Evolutionary conservation across 2,113 vertebrate species (phyloP), one percentile per base, ranked within the genome.

Genomic region (Xenotilapia flavipinnis): DNA sequence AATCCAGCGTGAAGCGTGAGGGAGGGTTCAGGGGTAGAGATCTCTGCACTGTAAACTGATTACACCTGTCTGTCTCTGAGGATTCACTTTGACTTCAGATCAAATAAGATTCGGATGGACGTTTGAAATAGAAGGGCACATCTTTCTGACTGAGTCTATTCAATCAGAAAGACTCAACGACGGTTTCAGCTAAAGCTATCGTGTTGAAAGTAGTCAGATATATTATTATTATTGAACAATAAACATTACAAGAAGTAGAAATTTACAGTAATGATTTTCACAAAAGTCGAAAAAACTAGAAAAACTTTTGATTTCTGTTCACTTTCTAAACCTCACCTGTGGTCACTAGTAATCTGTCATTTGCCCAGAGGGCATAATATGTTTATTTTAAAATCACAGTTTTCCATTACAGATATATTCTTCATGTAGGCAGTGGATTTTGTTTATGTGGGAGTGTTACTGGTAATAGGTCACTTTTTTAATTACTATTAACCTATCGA

Each of bases 31-130:
- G n/a, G 17, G 75, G 15, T 33, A 65, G 7, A 77, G 77, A 84
- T 26, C 60, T 68, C 7, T 26, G 5, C 45, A 82, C 38, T 54
- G 49, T 70, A 85, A 87, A 40, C 54, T 55, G 79, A 88, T 89
- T 83, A 53, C 6, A 47, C 3, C 47, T 6, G 26, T 70, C 62
- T 60, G 38, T 81, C 81, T 14, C 21, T 79, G 54, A 75, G n/a
- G 51, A 19, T 54, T 42, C 82, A 70, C 15, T 86, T 6, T 75
- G n/a, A 54, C 56, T 28, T 54, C 54, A 4, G 53, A 65, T 42
- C 2, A 28, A 65, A 81, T 42, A 6, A 68, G 13, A 85, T 5
- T 12, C 45, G 40, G 33, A 11, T 26, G 21, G 42, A 10, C 4
- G 13, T 58, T 58, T 31, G 26, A 58, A 0, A 31, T 31, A 31